A percentile compares a stretch with the other conserved stretches of the same genome.
These are phyloP conservation scores for Dendroctonus ponderosae DNA, from an alignment of 1,140 invertebrate species.

Conservation along the genomic window DNA sequence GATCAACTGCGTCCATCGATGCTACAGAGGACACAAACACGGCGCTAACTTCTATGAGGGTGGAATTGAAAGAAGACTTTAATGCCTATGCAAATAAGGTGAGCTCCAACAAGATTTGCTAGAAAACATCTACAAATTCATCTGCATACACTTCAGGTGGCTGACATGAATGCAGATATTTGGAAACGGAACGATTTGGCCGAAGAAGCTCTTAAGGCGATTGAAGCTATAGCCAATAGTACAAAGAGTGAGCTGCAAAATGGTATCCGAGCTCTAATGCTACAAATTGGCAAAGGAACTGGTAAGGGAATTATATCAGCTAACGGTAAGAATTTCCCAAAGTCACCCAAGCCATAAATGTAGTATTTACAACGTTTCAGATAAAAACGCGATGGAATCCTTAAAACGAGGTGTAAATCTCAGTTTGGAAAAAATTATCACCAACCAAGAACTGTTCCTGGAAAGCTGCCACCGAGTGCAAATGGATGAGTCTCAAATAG, in stretches of 20 bases:
- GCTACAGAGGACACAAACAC: conserved; percentile 6
- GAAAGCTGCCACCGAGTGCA: conserved; percentile 61
- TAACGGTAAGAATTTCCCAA: conserved; percentile 1
- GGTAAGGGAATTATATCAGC: conserved; percentile 30
- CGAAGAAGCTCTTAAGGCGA: conserved; percentile 53
- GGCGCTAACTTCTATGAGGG: conserved; percentile 23
- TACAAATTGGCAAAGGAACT: conserved; percentile 46
- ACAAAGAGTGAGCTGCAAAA: conserved; percentile 58
- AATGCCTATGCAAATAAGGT: conserved; percentile 41
- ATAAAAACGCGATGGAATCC: conserved; percentile 16
- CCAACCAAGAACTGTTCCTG: conserved; percentile 59
- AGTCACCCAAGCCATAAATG: background rate
- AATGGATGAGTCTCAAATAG: conserved; percentile 57
- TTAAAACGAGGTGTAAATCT: conserved; percentile 47
- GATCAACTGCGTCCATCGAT: too few species aligned
- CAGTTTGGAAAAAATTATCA: conserved; percentile 56
- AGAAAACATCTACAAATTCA: background rate
- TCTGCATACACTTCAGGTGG: conserved; percentile 49
- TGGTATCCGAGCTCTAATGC: conserved; percentile 53
- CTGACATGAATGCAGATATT: conserved; percentile 58
- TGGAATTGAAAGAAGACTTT: conserved; percentile 37
- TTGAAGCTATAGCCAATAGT: conserved; percentile 54
- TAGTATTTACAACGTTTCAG: conserved; percentile 1
- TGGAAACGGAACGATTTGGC: conserved; percentile 55
- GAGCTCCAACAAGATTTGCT: background rate